Conservation (phyloP, 2,113 vertebrate species). For the mouse (Mus musculus) region GRCm39 chr7:115117001-115117500, state of each 20-base stretch:
- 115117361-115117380: not conserved
- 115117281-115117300: not conserved
- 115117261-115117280: not conserved
- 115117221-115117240: not conserved
- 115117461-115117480: not conserved
- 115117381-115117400: not conserved
- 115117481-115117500: too few relatives aligned
- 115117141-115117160: not conserved
- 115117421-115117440: not conserved
- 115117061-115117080: not conserved
- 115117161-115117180: not conserved
- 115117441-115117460: not conserved
- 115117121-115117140: not conserved
- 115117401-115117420: not conserved
- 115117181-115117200: not conserved
- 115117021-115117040: not conserved
- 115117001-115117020: not conserved
- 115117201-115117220: too few relatives aligned
- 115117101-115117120: too few relatives aligned
- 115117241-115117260: not conserved
- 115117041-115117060: conserved; percentile 10
- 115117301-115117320: not conserved
- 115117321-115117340: not conserved
- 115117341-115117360: not conserved
- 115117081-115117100: not conserved